Percentiles rank a stretch among this genome's conserved stretches.
Conservation (phyloP, 2,113 vertebrate genomes). For the Poicephalus gulielmi region DNA sequence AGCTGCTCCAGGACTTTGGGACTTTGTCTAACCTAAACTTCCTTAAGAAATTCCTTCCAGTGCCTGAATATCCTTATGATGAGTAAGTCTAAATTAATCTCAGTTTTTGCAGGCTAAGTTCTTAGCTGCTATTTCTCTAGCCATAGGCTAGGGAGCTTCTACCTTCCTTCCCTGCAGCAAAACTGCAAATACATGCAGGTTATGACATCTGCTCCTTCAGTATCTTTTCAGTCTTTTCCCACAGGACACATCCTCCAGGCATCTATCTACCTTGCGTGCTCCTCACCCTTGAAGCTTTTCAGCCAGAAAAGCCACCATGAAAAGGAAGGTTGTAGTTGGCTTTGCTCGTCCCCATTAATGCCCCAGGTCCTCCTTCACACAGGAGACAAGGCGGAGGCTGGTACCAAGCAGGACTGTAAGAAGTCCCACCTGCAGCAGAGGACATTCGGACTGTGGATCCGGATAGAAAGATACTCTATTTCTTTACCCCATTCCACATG, state of each 20-base stretch:
- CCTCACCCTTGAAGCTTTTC: background rate
- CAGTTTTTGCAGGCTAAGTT: background rate
- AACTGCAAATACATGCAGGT: background rate
- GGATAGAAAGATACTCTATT: background rate
- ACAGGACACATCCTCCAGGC: background rate
- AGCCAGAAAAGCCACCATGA: background rate
- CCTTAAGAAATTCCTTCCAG: background rate
- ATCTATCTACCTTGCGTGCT: background rate
- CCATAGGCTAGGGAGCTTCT: background rate
- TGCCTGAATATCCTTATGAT: background rate
- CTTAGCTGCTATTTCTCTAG: background rate
- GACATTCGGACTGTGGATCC: background rate
- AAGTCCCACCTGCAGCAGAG: background rate
- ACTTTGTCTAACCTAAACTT: background rate
- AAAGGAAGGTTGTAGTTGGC: background rate
- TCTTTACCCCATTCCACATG: background rate
- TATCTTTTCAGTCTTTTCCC: background rate
- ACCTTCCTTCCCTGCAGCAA: background rate
- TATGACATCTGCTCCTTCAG: background rate
- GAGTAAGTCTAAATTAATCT: background rate
- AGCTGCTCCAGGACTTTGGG: background rate
- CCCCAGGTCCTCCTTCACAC: background rate
- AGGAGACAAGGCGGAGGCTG: background rate
- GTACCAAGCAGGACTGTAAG: background rate
- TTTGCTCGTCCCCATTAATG: background rate